Evolutionary conservation across 2,888 invertebrate genomes (phyloP).

Genomic region (Bhutanitis thaidina): DNA sequence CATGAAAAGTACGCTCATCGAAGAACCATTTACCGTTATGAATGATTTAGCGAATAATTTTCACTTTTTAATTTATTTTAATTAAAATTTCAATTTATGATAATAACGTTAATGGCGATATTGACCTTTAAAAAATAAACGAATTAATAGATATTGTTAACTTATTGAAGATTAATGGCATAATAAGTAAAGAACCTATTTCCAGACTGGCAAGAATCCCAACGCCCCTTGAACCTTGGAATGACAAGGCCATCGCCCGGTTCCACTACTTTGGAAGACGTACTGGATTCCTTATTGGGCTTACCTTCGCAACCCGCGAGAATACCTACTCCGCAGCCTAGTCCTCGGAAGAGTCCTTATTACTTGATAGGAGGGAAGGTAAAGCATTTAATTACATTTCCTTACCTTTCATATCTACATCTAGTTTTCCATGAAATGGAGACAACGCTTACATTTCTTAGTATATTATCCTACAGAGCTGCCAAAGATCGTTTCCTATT

Average conservation of each 20-base stretch:
- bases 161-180: not conserved
- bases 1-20: too few relatives aligned
- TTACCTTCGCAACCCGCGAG: constrained; percentile 86
- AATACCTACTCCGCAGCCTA: constrained; percentile 85
- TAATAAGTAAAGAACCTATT: constrained; percentile 25
- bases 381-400: constrained; percentile 25
- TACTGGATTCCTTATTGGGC: constrained; percentile 94
- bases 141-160: too few relatives aligned
- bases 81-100: too few relatives aligned
- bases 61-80: too few relatives aligned
- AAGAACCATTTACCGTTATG: too few relatives aligned
- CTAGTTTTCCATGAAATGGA: not conserved
- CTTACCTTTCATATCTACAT: not conserved
- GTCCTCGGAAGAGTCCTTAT: constrained; percentile 75
- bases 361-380: constrained; percentile 74
- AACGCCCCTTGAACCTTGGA: constrained; percentile 73
- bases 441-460: not conserved
- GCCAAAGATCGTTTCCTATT: not conserved
- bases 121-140: too few relatives aligned
- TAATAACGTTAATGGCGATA: too few relatives aligned
- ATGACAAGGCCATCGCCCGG: constrained; percentile 85
- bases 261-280: constrained; percentile 95
- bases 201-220: constrained; percentile 76
- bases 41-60: too few relatives aligned
- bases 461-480: too few relatives aligned